Evolutionary conservation across 2,797 vertebrate genomes (phyloP).

Genomic region (Myripristis murdjan): DNA sequence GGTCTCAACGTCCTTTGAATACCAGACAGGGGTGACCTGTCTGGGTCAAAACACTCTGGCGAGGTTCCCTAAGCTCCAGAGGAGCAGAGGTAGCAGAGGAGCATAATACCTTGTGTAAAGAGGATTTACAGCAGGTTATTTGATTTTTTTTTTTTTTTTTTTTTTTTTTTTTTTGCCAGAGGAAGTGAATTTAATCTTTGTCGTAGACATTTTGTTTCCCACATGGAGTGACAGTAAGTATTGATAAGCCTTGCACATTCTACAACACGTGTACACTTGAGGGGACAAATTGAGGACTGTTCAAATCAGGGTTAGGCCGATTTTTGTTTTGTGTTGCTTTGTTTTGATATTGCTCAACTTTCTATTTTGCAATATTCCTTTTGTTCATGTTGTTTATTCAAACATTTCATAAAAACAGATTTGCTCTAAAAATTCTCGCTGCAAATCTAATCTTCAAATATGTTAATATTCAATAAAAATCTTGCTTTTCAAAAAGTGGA

Average conservation of each 20-base stretch:
- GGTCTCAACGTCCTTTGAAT: constrained; percentile 41
- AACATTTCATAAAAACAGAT: too few relatives aligned
- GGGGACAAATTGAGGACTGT: constrained; percentile 37
- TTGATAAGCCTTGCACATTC: constrained; percentile 42
- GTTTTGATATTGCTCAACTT: too few relatives aligned
- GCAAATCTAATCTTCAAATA: too few relatives aligned
- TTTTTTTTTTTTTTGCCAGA: too few relatives aligned
- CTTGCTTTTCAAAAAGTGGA: too few relatives aligned
- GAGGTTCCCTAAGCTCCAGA: constrained; percentile 20
- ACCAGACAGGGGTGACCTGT: constrained; percentile 32
- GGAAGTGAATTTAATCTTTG: constrained; percentile 47
- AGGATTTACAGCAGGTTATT: constrained; percentile 10
- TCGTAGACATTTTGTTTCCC: constrained; percentile 40
- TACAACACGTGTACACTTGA: constrained; percentile 34
- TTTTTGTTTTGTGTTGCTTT: too few relatives aligned
- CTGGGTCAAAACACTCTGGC: constrained; percentile 34
- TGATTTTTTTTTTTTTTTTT: too few relatives aligned
- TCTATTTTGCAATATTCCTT: too few relatives aligned
- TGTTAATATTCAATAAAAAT: too few relatives aligned
- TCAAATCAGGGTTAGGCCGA: too few relatives aligned
- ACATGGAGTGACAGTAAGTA: constrained; percentile 38
- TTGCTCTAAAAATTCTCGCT: too few relatives aligned
- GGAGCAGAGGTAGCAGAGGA: constrained; percentile 6
- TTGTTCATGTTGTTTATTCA: too few relatives aligned
- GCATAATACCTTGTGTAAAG: constrained; percentile 15